Conservation (phyloP, 2,888 invertebrate species). For the Cenopis cana region DNA sequence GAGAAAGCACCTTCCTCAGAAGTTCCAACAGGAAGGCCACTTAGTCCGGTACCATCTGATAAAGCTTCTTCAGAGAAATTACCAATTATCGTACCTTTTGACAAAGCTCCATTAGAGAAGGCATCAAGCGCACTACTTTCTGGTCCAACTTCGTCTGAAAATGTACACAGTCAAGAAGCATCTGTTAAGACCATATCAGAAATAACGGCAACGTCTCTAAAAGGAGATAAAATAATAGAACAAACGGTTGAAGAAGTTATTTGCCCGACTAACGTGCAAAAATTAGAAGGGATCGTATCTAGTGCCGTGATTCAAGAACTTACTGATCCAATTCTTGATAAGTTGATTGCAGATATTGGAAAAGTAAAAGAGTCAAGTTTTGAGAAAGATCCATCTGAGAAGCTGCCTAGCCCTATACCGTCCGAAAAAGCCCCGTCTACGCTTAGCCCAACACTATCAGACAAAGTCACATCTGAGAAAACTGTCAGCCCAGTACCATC, state of each 20-base stretch:
- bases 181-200: constrained; percentile 27
- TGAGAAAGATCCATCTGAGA: constrained; percentile 21
- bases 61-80: constrained; percentile 1
- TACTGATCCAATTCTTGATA: constrained; percentile 16
- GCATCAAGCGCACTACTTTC: constrained; percentile 32
- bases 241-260: constrained; percentile 11
- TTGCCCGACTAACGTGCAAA: constrained; percentile 20
- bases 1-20: constrained; percentile 14
- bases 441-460: background rate
- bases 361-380: background rate
- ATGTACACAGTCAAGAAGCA: constrained; percentile 19
- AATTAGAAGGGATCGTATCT: constrained; percentile 29
- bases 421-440: background rate
- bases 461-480: constrained; percentile 29
- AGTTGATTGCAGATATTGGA: constrained; percentile 10
- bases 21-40: too few species aligned
- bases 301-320: constrained; percentile 34
- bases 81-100: constrained; percentile 4
- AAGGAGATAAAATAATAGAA: background rate
- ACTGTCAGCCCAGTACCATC: constrained; percentile 28
- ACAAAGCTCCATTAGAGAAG: constrained; percentile 11
- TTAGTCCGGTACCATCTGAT: too few species aligned
- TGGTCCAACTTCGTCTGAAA: constrained; percentile 20
- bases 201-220: constrained; percentile 31
- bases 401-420: constrained; percentile 32